Base-by-base conservation (phyloP, 2,888 invertebrate genomes). In the Ornithoptera priamus region DNA sequence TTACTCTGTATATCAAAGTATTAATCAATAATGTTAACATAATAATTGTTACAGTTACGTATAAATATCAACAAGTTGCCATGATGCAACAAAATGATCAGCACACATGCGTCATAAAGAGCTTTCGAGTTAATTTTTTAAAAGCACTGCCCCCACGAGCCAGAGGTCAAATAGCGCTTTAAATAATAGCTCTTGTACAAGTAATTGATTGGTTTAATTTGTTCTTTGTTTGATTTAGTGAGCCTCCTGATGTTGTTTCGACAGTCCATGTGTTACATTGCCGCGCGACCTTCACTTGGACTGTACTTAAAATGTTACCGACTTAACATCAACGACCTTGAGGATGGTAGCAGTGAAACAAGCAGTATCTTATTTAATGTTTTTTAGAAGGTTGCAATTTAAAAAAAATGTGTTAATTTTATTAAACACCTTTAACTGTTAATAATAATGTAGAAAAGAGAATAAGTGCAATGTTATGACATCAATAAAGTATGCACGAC, bases 111-210 rank as follows among this genome's bases (percentile, higher is more conserved):
- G 72, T 79, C 85, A 86, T 88, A 85, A 86, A 88, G 86, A 82
- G 84, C 75, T 78, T 81, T 81, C 83, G 79, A 83, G 84, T 85
- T 86, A 83, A 86, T 87, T 86, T 88, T 50, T 87, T 85, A 81
- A 80, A 30, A 57, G 76, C 76, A 78, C 77, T 80, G 79, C 84
- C 80, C 82, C 82, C 78, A 81, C 78, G 75, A 80, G 72, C 78
- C 78, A 75, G 84, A 89, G 89, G 88, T 88, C 89, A 84, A 83
- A 79, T 76, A 76, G 80, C 78, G 74, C 78, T 82, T 82, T 84
- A 87, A 89, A 84, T 86, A 84, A 85, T 85, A 82, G 81, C 80
- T 84, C 76, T 78, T 81, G 78, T 77, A 80, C 76, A 75, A 79
- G 80, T 86, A 87, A 88, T 86, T 86, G 83, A 88, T 87, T 83